A percentile compares a stretch with the other conserved stretches of the same genome.
Evolutionary conservation across 2,797 vertebrate genomes (phyloP).

Genomic region (Rhinichthys osculus): DNA sequence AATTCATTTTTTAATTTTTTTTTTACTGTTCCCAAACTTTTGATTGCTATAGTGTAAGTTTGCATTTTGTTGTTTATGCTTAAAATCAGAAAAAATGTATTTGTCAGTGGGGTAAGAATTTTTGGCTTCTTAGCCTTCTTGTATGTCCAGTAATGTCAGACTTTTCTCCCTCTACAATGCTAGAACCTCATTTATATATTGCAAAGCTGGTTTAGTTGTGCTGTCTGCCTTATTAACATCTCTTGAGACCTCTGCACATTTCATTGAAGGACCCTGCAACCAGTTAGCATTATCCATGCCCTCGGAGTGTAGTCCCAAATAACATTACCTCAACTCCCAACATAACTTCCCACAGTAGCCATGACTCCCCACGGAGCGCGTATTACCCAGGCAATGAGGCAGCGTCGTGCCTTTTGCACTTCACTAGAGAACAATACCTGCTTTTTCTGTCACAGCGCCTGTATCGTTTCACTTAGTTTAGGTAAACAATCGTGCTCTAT

Average conservation of each 20-base stretch:
- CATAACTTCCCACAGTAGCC: constrained; percentile 58
- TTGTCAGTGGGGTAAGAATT: background rate
- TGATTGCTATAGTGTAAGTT: background rate
- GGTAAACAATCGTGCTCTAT: constrained; percentile 64
- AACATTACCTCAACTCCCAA: constrained; percentile 59
- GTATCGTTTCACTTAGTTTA: constrained; percentile 62
- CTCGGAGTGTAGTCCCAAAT: constrained; percentile 55
- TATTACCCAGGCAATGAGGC: constrained; percentile 54
- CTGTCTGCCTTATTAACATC: constrained; percentile 45
- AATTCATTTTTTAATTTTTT: background rate
- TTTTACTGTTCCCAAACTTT: background rate
- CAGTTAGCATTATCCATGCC: constrained; percentile 59
- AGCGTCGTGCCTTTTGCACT: constrained; percentile 31
- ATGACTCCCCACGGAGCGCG: constrained; percentile 37
- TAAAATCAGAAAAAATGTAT: background rate
- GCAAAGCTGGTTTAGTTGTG: background rate
- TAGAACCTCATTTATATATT: constrained; percentile 4
- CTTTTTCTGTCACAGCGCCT: constrained; percentile 30
- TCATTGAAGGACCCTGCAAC: constrained; percentile 50
- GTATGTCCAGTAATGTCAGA: background rate
- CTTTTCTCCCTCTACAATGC: background rate
- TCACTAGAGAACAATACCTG: constrained; percentile 43
- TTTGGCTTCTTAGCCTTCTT: background rate
- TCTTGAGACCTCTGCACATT: constrained; percentile 45
- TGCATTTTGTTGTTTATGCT: background rate